A percentile compares a stretch with the other conserved stretches of the same genome.
These are phyloP conservation scores for Poecile atricapillus DNA, from an alignment of 2,113 vertebrate species.

Conservation along the genomic window DNA sequence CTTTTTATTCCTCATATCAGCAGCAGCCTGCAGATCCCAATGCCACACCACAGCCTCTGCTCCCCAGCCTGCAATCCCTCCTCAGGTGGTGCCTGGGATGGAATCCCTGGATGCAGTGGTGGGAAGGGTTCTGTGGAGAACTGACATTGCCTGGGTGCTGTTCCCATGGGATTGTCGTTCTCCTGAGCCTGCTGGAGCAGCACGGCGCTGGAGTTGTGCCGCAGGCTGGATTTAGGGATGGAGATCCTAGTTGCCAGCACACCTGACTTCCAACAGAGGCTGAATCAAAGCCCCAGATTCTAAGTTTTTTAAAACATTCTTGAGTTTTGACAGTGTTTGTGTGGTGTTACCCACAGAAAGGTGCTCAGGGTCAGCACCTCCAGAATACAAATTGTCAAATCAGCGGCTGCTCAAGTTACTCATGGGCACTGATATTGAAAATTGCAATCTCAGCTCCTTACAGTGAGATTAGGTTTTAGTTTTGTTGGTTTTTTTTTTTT, in stretches of 20 bases:
- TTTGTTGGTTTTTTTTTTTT: neutral
- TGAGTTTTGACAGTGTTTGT: neutral
- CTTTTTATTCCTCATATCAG: accelerated
- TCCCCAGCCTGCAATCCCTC: neutral
- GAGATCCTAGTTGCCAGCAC: neutral
- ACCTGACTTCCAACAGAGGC: neutral
- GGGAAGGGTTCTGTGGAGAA: neutral
- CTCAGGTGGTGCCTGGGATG: neutral
- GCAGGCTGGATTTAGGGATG: neutral
- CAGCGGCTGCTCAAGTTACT: neutral
- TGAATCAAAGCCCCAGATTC: neutral
- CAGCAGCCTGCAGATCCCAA: neutral
- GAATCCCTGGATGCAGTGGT: neutral
- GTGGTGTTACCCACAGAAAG: neutral
- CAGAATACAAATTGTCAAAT: neutral
- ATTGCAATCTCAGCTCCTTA: neutral
- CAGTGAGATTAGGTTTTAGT: neutral
- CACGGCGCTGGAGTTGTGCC: accelerated
- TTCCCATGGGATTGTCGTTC: accelerated
- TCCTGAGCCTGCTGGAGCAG: neutral
- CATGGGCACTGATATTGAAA: neutral
- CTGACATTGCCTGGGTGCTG: neutral
- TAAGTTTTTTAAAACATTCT: neutral
- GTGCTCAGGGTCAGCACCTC: neutral
- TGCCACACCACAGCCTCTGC: neutral